Base-by-base conservation (phyloP, 1,140 invertebrate genomes). In the Diorhabda carinulata region DNA sequence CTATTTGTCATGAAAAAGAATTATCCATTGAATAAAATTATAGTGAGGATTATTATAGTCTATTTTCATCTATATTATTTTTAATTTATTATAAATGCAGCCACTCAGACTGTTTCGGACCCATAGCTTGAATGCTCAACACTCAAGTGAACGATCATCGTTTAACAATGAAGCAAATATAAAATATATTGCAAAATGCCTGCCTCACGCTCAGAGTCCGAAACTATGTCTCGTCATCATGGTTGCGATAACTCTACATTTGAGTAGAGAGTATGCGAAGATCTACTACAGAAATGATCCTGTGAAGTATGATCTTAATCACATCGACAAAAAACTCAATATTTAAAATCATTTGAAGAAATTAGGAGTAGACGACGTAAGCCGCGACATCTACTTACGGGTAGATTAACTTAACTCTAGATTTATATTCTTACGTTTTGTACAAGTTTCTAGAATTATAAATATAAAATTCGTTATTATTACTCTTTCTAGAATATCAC, bases 211-310 rank as follows among this genome's bases (percentile, higher is more conserved):
- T 71, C 70, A 68, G 66, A 57, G 40, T 9, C 57, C 52, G 45
- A 61, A 52, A 8, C 66, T 71, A 5, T 57, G 9, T 43, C 70
- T 68, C 70, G 9, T 71, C 70, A 67, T 68, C 70, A 64, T 68
- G 66, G 66, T 67, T 67, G 66, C 70, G 57, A 64, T 56, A 66
- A 71, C 65, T 67, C 66, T 63, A 64, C 62, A 25, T 67, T 66
- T 71, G 70, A 68, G 62, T 68, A 63, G n/a, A 63, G 66, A 80
- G 77, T 76, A 71, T 77, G 72, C 72, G 77, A 79, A 83, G 79
- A 82, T 79, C 75, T 80, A 83, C 83, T 84, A 83, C 82, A 84
- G 83, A 84, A 84, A 82, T 83, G 82, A 84, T 84, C 83, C 83
- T 84, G 82, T 82, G 82, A 83, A 84, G 83, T 81, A 84, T 81